These are phyloP conservation scores for Teinopalpus imperialis DNA, from an alignment of 2,888 invertebrate species.

Conservation along the genomic window DNA sequence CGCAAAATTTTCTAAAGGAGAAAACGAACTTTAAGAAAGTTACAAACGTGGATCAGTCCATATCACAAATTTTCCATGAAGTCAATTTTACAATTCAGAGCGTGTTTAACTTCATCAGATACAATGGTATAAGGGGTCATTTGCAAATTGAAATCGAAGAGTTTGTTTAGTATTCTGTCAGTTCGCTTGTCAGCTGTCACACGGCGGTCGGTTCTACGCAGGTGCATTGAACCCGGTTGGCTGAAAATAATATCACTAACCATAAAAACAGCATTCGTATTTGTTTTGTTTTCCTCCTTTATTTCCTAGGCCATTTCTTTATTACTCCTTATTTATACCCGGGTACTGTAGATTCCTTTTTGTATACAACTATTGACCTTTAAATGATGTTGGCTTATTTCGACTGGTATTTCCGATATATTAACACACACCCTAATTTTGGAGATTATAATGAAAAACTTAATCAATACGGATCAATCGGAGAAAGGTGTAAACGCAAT, in stretches of 20 bases:
- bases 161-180: conserved; percentile 20
- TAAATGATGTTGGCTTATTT: too few species aligned
- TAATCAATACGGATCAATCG: too few species aligned
- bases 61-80: conserved; percentile 8
- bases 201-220: conserved; percentile 16
- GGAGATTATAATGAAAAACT: too few species aligned
- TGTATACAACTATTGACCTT: too few species aligned
- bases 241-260: conserved; percentile 10
- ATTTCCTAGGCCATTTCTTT: conserved; percentile 4
- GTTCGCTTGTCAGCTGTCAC: conserved; percentile 11
- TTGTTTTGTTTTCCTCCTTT: conserved; percentile 15
- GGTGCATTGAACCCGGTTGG: conserved; percentile 12
- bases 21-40: conserved; percentile 16
- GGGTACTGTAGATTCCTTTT: too few species aligned
- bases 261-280: conserved; percentile 3
- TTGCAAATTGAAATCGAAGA: conserved; percentile 23
- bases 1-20: conserved; percentile 7
- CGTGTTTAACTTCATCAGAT: conserved; percentile 20
- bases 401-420: too few species aligned
- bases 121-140: conserved; percentile 19
- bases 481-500: too few species aligned
- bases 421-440: too few species aligned
- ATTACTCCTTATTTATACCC: conserved; percentile 11
- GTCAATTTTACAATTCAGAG: conserved; percentile 18
- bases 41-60: conserved; percentile 5